Percentiles rank a stretch among this genome's conserved stretches.
Conservation (phyloP, 2,797 vertebrate species). For the Enteromius treurensis region DNA sequence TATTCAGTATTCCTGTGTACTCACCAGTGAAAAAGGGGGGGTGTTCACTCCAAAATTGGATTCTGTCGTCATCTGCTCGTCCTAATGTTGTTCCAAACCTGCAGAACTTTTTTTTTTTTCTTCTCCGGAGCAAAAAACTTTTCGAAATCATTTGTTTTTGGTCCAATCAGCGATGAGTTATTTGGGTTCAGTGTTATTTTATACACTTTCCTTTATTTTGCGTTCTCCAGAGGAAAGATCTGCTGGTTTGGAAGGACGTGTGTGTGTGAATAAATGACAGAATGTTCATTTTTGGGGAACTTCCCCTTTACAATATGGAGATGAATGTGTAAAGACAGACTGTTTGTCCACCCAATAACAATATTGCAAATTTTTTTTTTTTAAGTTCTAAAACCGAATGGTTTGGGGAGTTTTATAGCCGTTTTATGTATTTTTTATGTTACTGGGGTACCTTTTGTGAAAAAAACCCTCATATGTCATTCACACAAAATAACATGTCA, state of each 20-base stretch:
- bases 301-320: background rate
- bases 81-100: background rate
- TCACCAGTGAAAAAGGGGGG: background rate
- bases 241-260: background rate
- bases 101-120: background rate
- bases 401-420: slow-evolving; percentile 27
- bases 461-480: background rate
- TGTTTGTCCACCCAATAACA: background rate
- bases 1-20: slow-evolving; percentile 12
- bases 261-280: background rate
- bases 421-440: slow-evolving; percentile 25
- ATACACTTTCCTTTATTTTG: background rate
- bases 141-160: background rate
- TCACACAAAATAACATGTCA: background rate
- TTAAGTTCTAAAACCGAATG: background rate
- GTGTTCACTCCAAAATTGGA: background rate
- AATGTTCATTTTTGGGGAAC: background rate
- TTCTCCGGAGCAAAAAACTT: background rate
- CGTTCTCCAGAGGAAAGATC: background rate
- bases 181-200: background rate
- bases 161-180: background rate
- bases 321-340: slow-evolving; percentile 18
- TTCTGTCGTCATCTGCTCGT: background rate
- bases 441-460: background rate
- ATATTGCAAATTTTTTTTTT: background rate